A percentile compares a stretch with the other conserved stretches of the same genome.
phyloP scores from a whole-genome alignment of 2,113 vertebrate genomes.

The Trichechus manatus region DNA sequence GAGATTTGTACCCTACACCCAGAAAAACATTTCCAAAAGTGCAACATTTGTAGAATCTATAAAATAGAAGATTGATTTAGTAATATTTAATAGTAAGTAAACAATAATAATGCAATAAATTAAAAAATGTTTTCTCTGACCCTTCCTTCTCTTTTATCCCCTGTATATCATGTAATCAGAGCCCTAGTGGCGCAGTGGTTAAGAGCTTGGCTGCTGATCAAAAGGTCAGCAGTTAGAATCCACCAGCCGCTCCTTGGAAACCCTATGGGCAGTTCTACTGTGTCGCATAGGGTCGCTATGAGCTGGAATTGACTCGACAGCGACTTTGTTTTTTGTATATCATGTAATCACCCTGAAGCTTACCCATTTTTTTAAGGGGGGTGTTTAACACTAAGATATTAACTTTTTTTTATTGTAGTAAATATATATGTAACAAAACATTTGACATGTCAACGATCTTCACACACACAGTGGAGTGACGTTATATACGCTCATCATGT shows the following conservation, averaged over 20 bases:
- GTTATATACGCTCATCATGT: too few relatives aligned
- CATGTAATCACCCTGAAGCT: not conserved
- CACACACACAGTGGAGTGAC: not conserved
- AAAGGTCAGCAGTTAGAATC: too few relatives aligned
- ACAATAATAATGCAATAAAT: not conserved
- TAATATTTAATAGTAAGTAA: not conserved
- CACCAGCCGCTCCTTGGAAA: too few relatives aligned
- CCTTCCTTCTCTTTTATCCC: not conserved
- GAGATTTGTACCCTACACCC: not conserved
- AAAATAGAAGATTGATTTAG: slow-evolving; percentile 9
- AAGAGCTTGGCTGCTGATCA: too few relatives aligned
- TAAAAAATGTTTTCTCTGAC: not conserved
- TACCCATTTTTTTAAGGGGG: not conserved
- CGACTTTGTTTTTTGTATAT: not conserved
- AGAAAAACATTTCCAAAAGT: slow-evolving; percentile 18
- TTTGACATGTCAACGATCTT: too few relatives aligned
- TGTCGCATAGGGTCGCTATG: too few relatives aligned
- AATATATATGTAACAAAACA: not conserved
- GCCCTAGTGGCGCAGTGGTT: too few relatives aligned
- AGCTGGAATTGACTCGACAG: too few relatives aligned
- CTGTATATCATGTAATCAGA: not conserved
- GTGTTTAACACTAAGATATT: not conserved
- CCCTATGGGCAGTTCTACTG: too few relatives aligned
- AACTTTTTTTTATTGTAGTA: not conserved
- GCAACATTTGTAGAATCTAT: not conserved